phyloP scores from a whole-genome alignment of 2,888 invertebrate species.

The Merodon equestris region DNA sequence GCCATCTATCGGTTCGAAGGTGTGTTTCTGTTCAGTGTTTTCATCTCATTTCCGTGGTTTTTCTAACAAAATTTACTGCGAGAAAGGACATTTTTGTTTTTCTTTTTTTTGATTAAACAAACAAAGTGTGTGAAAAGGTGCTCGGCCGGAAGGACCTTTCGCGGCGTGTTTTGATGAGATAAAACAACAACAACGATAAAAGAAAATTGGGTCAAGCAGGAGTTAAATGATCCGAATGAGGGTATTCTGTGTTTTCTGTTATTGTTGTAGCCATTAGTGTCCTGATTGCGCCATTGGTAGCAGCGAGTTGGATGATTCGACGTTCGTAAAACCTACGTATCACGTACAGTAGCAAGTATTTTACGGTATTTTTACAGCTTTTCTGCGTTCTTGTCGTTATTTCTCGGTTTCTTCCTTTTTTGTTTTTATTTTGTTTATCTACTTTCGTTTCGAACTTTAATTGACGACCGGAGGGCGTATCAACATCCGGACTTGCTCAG shows the following conservation, averaged over 20 bases:
- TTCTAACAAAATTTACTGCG: no score
- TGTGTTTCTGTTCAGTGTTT: constrained; percentile 6
- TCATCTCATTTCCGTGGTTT: no score
- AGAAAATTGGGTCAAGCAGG: constrained; percentile 45
- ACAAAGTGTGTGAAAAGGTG: neutral
- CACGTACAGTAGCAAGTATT: no score
- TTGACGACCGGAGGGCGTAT: constrained; percentile 46
- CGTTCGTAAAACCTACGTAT: constrained; percentile 20
- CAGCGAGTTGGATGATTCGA: constrained; percentile 1
- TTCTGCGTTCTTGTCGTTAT: no score
- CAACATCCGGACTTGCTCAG: constrained; percentile 5
- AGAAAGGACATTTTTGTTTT: no score
- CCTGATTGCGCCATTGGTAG: constrained; percentile 9
- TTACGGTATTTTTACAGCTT: no score
- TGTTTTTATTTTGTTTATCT: no score
- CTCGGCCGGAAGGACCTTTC: no score
- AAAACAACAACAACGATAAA: constrained; percentile 1
- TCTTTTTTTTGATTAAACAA: constrained; percentile 2
- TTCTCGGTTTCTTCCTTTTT: neutral
- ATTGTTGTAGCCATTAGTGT: constrained; percentile 43
- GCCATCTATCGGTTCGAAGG: constrained; percentile 54
- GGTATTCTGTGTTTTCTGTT: constrained; percentile 21
- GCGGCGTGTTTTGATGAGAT: no score
- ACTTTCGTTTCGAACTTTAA: constrained; percentile 33
- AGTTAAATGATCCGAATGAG: constrained; percentile 49